phyloP scores from a whole-genome alignment of 2,797 vertebrate genomes.

The Benthosema pterotum region DNA sequence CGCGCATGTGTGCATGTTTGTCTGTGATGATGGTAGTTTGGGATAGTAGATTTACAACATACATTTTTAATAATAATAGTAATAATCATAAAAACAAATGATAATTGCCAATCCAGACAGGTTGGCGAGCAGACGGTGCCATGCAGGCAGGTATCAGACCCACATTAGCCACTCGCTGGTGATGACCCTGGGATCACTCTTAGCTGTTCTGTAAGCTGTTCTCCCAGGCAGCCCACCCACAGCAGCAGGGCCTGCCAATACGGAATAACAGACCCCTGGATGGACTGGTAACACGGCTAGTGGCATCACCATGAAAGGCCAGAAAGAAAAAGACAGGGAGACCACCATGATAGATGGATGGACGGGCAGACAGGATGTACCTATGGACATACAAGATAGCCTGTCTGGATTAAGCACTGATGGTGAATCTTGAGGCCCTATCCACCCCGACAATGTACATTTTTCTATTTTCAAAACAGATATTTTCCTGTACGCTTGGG shows the following conservation, averaged over 20 bases:
- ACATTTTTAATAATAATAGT: no score
- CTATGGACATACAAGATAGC: not conserved
- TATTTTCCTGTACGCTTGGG: no score
- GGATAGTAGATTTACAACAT: conserved; percentile 52
- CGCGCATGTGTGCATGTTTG: conserved; percentile 2
- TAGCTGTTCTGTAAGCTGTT: conserved; percentile 48
- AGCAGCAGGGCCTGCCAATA: conserved; percentile 6
- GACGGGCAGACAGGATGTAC: conserved; percentile 21
- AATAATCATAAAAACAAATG: no score
- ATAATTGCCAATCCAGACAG: conserved; percentile 62
- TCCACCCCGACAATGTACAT: no score
- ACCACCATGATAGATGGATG: not conserved
- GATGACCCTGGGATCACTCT: conserved; percentile 67
- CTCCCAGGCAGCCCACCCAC: not conserved
- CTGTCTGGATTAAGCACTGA: not conserved
- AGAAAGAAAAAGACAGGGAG: not conserved
- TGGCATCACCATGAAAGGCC: not conserved
- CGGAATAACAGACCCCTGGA: conserved; percentile 14
- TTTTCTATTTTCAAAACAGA: no score
- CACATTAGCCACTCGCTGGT: conserved; percentile 61
- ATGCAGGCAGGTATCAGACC: conserved; percentile 53
- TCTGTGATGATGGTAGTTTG: conserved; percentile 45
- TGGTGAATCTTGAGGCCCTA: not conserved
- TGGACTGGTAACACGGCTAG: not conserved
- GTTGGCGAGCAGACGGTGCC: conserved; percentile 43